These are phyloP conservation scores for Dolichomitus sp. DNA, from an alignment of 2,888 invertebrate species.

Conservation along the genomic window DNA sequence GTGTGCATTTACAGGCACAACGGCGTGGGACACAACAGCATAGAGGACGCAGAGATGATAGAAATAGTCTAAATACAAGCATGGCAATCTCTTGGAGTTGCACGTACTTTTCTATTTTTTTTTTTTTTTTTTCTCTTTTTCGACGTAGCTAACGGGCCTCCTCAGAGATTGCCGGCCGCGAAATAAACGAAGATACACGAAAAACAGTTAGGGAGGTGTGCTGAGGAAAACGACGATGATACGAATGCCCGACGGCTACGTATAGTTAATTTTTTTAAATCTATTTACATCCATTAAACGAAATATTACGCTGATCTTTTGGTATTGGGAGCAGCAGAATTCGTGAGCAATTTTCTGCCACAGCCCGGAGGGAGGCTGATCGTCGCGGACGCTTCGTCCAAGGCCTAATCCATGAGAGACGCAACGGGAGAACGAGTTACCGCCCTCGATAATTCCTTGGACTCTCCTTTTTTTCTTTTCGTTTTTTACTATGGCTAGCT, in stretches of 20 bases:
- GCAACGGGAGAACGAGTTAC: slow-evolving; percentile 2
- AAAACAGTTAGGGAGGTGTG: background rate
- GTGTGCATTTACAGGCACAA: slow-evolving; percentile 77
- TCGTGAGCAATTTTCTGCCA: slow-evolving; percentile 9
- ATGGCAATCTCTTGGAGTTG: slow-evolving; percentile 31
- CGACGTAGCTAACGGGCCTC: slow-evolving; percentile 38
- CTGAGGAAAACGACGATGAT: background rate
- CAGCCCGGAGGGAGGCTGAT: slow-evolving; percentile 2
- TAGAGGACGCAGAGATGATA: slow-evolving; percentile 80
- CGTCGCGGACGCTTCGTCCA: slow-evolving; percentile 8
- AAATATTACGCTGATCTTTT: slow-evolving; percentile 25
- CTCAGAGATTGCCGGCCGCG: background rate
- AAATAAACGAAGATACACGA: background rate
- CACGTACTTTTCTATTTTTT: background rate
- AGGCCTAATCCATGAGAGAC: slow-evolving; percentile 14
- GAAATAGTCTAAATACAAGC: slow-evolving; percentile 66
- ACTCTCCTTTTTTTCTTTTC: slow-evolving; percentile 6
- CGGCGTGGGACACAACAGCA: slow-evolving; percentile 79
- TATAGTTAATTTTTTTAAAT: slow-evolving; percentile 59
- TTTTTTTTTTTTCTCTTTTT: slow-evolving; percentile 4
- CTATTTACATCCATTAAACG: slow-evolving; percentile 36
- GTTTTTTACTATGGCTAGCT: slow-evolving; percentile 47
- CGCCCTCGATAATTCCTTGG: slow-evolving; percentile 23
- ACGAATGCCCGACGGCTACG: slow-evolving; percentile 41
- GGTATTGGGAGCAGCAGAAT: slow-evolving; percentile 7